Evolutionary conservation across 1,140 invertebrate genomes (phyloP), one percentile per base, ranked within the genome.

Genomic region (Calephelis nemesis): DNA sequence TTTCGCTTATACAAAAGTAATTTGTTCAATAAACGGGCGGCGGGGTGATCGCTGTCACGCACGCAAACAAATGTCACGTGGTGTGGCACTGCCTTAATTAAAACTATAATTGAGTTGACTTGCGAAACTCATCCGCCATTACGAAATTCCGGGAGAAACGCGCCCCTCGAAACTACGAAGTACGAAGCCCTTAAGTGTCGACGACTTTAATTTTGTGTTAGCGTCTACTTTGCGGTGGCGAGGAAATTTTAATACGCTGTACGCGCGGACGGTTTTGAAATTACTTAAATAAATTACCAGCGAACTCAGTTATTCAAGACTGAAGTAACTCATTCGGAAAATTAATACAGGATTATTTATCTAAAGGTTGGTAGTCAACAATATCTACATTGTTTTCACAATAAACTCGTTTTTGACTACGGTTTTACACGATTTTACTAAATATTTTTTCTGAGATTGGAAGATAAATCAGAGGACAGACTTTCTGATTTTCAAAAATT

Each of bases 61-160:
- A 90, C 83, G 88, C 87, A 91, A 91, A 91, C 88, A 90, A 90
- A 91, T 87, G 87, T 88, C 88, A 91, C 88, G 87, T 91, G 88
- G 86, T 83, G 79, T 76, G 76, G 81, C 82, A 74, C 81, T 82
- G 88, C 86, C 86, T 90, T 91, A 90, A 91, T 91, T 91, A 91
- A 91, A 91, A 91, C 87, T 86, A 90, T 91, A 91, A 91, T 91
- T 91, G 88, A 91, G 89, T 90, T 88, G 88, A 91, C 85, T 91
- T 89, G 85, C 79, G 84, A 90, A 90, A 88, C 83, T 88, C 86
- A 85, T 88, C 86, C 87, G 86, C 86, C 84, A 88, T 90, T 91
- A 88, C 87, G 82, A 83, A 87, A 88, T 88, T 85, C 82, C 79
- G 77, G 82, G 83, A 84, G 85, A 87, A 88, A 85, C 87, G 83